A percentile compares a stretch with the other conserved stretches of the same genome.
These are phyloP conservation scores for Drosophila parvula DNA, from an alignment of 1,140 invertebrate species.

Conservation along the genomic window DNA sequence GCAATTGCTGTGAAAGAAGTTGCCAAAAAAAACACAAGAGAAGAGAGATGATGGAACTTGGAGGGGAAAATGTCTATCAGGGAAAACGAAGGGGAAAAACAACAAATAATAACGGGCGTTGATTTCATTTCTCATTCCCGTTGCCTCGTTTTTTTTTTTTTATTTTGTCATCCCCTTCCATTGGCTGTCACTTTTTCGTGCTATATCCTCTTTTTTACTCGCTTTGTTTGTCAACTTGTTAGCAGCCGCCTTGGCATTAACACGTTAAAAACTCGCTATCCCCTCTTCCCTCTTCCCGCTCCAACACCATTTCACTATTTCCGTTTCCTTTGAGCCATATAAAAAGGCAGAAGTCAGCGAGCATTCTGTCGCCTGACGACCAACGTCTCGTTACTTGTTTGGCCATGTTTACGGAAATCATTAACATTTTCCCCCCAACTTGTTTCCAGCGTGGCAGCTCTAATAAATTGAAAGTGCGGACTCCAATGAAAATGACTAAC, in stretches of 20 bases:
- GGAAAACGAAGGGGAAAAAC: constrained; percentile 18
- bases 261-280: constrained; percentile 66
- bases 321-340: constrained; percentile 56
- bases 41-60: not conserved
- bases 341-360: constrained; percentile 63
- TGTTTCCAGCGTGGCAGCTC: constrained; percentile 6
- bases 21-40: constrained; percentile 15
- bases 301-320: constrained; percentile 43
- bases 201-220: constrained; percentile 25
- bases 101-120: constrained; percentile 77
- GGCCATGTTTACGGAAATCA: constrained; percentile 66
- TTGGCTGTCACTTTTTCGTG: constrained; percentile 37
- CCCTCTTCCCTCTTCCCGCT: not conserved
- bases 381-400: constrained; percentile 55
- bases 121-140: constrained; percentile 72
- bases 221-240: constrained; percentile 76
- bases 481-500: constrained; percentile 3
- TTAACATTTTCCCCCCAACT: constrained; percentile 47
- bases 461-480: constrained; percentile 58
- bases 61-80: constrained; percentile 14
- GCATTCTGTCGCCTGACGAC: constrained; percentile 40
- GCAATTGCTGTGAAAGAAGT: constrained; percentile 35
- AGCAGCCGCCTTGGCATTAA: constrained; percentile 72
- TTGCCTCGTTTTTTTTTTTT: constrained; percentile 10
- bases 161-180: constrained; percentile 18